Evolutionary conservation across 2,888 invertebrate species (phyloP).

Genomic region (Apotomis turbidana): DNA sequence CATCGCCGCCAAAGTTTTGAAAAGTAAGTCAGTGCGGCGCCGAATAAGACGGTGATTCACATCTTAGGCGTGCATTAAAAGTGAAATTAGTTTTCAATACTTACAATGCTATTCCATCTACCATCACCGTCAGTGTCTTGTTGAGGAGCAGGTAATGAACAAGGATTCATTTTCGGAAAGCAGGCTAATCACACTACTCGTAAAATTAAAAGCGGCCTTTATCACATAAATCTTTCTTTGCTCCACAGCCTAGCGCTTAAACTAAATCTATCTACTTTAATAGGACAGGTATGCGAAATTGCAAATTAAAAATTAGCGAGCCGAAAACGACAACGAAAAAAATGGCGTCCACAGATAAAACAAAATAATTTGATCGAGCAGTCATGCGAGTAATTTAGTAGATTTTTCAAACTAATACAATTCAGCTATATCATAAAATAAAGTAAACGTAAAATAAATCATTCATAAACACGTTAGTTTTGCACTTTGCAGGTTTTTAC

Average conservation of each 20-base stretch:
- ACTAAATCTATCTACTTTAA: not conserved
- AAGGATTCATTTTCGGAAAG: conserved; percentile 85
- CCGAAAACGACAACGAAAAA: conserved; percentile 40
- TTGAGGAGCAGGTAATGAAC: conserved; percentile 87
- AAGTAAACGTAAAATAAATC: no score
- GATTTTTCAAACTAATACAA: not conserved
- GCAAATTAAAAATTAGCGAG: conserved; percentile 34
- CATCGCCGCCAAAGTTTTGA: not conserved
- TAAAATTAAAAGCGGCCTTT: conserved; percentile 9
- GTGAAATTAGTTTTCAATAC: conserved; percentile 48
- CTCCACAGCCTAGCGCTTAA: conserved; percentile 20
- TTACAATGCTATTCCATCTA: conserved; percentile 91
- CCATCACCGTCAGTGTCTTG: conserved; percentile 93
- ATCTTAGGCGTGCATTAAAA: not conserved
- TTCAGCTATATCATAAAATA: no score
- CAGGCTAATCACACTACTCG: not conserved
- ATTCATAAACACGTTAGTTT: no score
- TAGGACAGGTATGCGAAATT: conserved; percentile 3
- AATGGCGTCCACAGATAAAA: conserved; percentile 38
- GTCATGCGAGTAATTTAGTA: not conserved
- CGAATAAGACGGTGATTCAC: not conserved
- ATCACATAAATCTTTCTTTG: conserved; percentile 19
- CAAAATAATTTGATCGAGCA: conserved; percentile 2
- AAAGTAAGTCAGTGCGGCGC: not conserved
- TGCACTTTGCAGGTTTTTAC: no score